Evolutionary conservation across 2,113 vertebrate genomes (phyloP).

Genomic region (Cnemophilus loriae): DNA sequence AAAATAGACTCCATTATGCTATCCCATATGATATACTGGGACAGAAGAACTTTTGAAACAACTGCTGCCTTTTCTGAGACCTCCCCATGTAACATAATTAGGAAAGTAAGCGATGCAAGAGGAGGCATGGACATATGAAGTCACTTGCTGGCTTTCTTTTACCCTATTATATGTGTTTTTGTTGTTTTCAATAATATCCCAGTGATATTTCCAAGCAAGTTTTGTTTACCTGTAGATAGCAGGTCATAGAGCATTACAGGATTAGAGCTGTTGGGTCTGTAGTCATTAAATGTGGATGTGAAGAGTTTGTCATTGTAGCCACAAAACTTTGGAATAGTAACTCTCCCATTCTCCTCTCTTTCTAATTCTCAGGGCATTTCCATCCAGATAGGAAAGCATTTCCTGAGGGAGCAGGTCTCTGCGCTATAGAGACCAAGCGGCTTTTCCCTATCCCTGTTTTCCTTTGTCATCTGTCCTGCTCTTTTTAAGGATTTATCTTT

Average conservation of each 20-base stretch:
- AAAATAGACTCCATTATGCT: constrained; percentile 30
- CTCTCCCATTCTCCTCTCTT: not conserved
- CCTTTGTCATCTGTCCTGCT: not conserved
- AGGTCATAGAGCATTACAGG: not conserved
- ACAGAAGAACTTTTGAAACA: not conserved
- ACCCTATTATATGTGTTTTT: not conserved
- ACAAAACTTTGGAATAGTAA: not conserved
- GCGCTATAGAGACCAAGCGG: not conserved
- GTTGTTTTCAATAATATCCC: not conserved
- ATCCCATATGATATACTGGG: not conserved
- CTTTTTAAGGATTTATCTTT: not conserved
- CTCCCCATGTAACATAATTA: not conserved
- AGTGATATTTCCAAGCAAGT: not conserved
- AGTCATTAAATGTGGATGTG: not conserved
- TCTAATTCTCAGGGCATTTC: not conserved
- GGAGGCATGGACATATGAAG: not conserved
- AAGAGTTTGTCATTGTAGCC: not conserved
- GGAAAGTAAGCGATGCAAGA: not conserved
- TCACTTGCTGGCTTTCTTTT: not conserved
- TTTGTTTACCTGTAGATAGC: not conserved
- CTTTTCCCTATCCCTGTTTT: not conserved
- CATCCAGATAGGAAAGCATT: not conserved
- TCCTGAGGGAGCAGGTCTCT: not conserved
- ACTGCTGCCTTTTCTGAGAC: not conserved
- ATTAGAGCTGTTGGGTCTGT: not conserved